Evolutionary conservation across 2,888 invertebrate genomes (phyloP), one percentile per base, ranked within the genome.

Genomic region (Cephus rjabovi): DNA sequence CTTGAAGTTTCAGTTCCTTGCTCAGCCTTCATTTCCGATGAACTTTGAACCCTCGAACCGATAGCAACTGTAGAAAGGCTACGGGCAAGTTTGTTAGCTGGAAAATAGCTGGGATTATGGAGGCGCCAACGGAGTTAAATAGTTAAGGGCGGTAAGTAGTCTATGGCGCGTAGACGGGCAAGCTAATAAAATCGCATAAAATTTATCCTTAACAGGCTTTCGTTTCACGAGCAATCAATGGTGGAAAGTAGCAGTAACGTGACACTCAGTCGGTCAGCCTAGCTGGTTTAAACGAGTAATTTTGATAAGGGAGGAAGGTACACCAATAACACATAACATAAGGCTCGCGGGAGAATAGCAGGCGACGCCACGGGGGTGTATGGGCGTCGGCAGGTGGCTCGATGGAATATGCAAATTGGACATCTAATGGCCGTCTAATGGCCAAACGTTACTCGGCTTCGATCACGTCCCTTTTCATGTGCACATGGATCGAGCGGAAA

Each of bases 371-470:
- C 9, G 6, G 23, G 56, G 23, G 56, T 56, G 2, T 9, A 56
- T 40, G 56, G 56, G 56, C 23, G 56, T 56, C 56, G 56, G 80
- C 83, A 79, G 79, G 78, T 79, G 83, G 80, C 80, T 77, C 81
- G 83, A 86, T 87, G 83, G 83, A 82, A 86, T 84, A 87, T 85
- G 86, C 81, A 87, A 88, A 87, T 87, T 83, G 82, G 78, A 80
- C 83, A 83, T 84, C 82, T 85, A 87, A 87, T 84, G 84, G 83
- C 80, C 76, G 81, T 78, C 80, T 84, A 83, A 86, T 77, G 81
- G 79, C 80, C 84, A 83, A 86, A 82, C 83, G 83, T 77, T 83
- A 79, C 82, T 79, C 79, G 77, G 80, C 74, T 76, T 74, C 40
- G 71, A 70, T 73, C 68, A 31, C 40, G 34, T 71, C 34, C 12